A percentile compares a stretch with the other conserved stretches of the same genome.
phyloP scores from a whole-genome alignment of 2,113 vertebrate genomes.

The Oryzias woworae region DNA sequence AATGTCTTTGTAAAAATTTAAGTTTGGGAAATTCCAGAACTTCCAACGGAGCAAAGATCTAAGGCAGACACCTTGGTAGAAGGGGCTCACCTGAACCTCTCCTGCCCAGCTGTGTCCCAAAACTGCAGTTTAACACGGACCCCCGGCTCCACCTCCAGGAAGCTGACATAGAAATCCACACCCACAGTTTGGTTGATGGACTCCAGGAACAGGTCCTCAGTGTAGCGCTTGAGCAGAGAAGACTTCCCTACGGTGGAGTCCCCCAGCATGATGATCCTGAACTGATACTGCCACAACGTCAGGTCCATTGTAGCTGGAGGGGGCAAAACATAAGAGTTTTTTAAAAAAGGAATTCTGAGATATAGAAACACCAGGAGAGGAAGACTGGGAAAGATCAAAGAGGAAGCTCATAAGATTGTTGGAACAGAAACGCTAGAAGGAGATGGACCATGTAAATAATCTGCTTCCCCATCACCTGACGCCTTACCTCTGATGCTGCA shows the following conservation, averaged over 20 bases:
- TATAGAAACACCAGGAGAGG: background rate
- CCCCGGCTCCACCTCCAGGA: constrained; percentile 82
- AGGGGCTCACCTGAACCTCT: constrained; percentile 81
- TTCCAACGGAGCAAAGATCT: background rate
- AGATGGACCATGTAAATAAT: constrained; percentile 1
- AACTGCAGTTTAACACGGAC: constrained; percentile 86
- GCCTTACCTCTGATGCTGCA: constrained; percentile 20
- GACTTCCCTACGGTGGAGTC: constrained; percentile 88
- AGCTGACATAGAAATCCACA: constrained; percentile 86
- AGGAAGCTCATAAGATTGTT: background rate
- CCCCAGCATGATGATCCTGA: constrained; percentile 87
- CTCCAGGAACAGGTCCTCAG: constrained; percentile 81
- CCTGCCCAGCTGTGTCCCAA: constrained; percentile 90
- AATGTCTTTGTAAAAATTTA: background rate
- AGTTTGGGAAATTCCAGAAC: background rate
- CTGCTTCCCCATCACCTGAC: background rate
- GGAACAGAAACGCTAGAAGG: background rate
- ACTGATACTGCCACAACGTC: constrained; percentile 85
- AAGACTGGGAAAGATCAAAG: background rate
- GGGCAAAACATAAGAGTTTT: background rate
- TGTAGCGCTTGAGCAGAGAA: constrained; percentile 82
- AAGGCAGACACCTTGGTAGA: background rate
- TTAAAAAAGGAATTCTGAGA: background rate
- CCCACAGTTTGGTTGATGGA: constrained; percentile 81
- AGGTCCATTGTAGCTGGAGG: constrained; percentile 73